Base-by-base conservation (phyloP, 2,797 vertebrate species). In the Pagetopsis macropterus region DNA sequence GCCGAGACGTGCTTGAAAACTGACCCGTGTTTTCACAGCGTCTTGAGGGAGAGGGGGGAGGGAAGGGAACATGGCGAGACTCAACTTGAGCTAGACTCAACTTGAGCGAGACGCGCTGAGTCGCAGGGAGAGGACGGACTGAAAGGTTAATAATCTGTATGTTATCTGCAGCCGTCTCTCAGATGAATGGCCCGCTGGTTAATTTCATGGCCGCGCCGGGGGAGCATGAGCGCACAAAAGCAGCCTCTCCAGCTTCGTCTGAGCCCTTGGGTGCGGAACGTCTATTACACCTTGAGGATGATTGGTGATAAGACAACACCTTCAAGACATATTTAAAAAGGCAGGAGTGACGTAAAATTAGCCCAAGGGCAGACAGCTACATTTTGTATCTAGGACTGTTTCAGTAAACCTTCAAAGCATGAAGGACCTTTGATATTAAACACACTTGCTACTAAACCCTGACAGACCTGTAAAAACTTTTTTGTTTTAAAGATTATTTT, bases 261-360 rank as follows among this genome's bases (percentile, higher is more conserved):
- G 27, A 85, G 87, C 79, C 84, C 88, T 90, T 90, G 87, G 78
- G 55, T 21, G 60, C 5, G 72, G 81, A 89, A 89, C 84, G 82
- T 74, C 76, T 67, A 31, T 65, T 59, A 82, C 75, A 74, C 80
- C 71, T 85, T 78, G 71, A 78, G 70, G 64, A 85, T 85, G 74
- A 88, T 77, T 72, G 78, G 48, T 44, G 83, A 88, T 75, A 70
- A 75, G 57, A 65, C 54, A 55, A 69, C 65, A 70, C 51, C 33
- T 57, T 73, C 3, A 27, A 23, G 63, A 58, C 57, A 46, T 12
- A 60, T 67, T 73, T 68, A 50, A 79, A 50, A 79, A 76, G 60
- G 72, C 15, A 66, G 57, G 10, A n/a, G 52, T 66, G 9, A 72
- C 6, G 65, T 31, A 0, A 54, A 70, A 59, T 62, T 3, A 33